These are phyloP conservation scores for Trypoxylus dichotomus DNA, from an alignment of 1,140 invertebrate species.

Conservation along the genomic window DNA sequence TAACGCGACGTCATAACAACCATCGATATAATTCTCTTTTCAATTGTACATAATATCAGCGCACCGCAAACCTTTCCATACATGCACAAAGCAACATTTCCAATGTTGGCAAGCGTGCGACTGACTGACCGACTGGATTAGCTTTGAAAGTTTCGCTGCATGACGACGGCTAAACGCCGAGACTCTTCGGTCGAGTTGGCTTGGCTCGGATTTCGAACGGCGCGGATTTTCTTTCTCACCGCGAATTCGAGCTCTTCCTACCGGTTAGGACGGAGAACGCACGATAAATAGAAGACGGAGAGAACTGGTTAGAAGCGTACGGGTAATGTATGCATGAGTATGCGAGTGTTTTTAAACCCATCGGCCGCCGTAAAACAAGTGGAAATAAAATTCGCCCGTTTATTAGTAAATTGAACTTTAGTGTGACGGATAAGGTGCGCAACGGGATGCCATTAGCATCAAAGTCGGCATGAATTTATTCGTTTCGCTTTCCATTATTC, in stretches of 20 bases:
- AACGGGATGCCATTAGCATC: background rate
- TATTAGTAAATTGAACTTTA: constrained; percentile 26
- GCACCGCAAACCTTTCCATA: background rate
- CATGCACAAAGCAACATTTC: background rate
- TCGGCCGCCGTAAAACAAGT: constrained; percentile 14
- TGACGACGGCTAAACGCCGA: background rate
- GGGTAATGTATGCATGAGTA: background rate
- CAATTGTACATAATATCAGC: constrained; percentile 5
- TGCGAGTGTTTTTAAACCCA: background rate
- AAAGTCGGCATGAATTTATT: constrained; percentile 17
- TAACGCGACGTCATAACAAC: constrained; percentile 22
- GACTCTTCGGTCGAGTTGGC: background rate
- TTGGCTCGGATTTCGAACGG: background rate
- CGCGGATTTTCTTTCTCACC: background rate
- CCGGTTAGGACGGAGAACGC: background rate
- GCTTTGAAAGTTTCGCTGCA: background rate
- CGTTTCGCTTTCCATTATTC: background rate
- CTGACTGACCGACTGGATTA: background rate
- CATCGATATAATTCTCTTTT: constrained; percentile 23
- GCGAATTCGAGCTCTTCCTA: too few species aligned
- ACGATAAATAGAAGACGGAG: background rate
- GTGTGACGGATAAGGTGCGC: constrained; percentile 19
- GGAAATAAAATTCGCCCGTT: constrained; percentile 23
- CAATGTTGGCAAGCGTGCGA: background rate
- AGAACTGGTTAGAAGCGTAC: background rate